Conservation (phyloP, 2,113 vertebrate genomes). For the Prolemur simus region DNA sequence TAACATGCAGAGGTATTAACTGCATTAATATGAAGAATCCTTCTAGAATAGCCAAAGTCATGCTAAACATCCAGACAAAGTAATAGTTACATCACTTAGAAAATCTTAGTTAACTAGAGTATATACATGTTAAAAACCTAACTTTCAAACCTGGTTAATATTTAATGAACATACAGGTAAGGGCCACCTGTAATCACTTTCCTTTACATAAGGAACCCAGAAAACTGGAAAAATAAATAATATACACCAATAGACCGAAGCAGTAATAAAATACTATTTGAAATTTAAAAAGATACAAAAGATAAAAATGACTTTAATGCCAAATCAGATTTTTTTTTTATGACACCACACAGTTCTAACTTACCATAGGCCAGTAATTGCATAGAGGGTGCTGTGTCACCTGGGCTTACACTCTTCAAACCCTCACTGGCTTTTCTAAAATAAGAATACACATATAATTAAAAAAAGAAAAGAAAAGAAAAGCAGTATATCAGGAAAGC, state of each 20-base stretch:
- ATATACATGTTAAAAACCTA: background rate
- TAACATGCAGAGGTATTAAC: background rate
- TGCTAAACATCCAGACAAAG: background rate
- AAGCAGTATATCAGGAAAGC: background rate
- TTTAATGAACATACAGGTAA: constrained; percentile 31
- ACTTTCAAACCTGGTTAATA: constrained; percentile 43
- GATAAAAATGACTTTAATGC: background rate
- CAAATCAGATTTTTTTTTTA: background rate
- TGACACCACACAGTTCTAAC: background rate
- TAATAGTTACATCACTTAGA: background rate
- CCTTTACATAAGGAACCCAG: background rate
- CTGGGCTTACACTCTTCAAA: constrained; percentile 88
- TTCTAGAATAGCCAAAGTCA: background rate
- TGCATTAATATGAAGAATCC: background rate
- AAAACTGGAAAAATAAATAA: constrained; percentile 33
- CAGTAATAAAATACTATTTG: constrained; percentile 6
- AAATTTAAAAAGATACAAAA: background rate
- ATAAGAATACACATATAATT: constrained; percentile 23
- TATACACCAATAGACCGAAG: background rate
- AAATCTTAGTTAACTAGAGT: background rate
- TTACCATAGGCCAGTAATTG: constrained; percentile 90
- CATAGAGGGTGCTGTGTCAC: constrained; percentile 88
- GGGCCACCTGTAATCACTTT: background rate
- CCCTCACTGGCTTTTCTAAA: constrained; percentile 91
- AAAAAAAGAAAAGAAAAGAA: background rate